Evolutionary conservation across 1,140 invertebrate genomes (phyloP), one percentile per base, ranked within the genome.

Genomic region (Heliconius congener): DNA sequence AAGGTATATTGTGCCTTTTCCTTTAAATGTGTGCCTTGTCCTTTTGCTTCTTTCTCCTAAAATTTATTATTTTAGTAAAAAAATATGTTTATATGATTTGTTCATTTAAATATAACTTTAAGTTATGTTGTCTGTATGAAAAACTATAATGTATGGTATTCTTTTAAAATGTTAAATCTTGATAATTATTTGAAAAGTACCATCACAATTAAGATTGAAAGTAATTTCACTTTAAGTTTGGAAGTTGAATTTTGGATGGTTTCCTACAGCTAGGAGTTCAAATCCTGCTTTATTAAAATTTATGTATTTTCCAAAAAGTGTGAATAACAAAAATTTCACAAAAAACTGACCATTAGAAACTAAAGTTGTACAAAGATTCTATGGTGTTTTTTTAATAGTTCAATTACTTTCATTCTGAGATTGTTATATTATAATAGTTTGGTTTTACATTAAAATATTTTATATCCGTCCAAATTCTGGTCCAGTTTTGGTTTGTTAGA

Each of bases 401-500:
- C 18, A 57, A 57, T 23, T 23, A 57, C 55, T 57, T 57, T 57
- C 55, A 23, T 3, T 57, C n/a, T 57, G 55, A 23, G 2, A 19
- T 57, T 57, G 55, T 19, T 9, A 57, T 57, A 3, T 57, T 57
- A 27, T 66, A 30, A n/a, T 57, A 5, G 2, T 66, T 66, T 66
- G 60, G 60, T 66, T 66, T 66, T 66, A 66, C 13, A 13, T 66
- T 66, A 77, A 72, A 27, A 66, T 66, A 66, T 66, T 27, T 66
- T 80, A 57, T 76, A 80, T 87, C 87, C 86, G 86, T 88, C 86
- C 86, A 88, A 84, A 78, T 77, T 87, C 86, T 88, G 86, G 86
- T 88, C 87, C 73, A 34, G 46, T 70, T 74, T 79, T 71, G 70
- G 30, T 79, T 78, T 42, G 9, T 66, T 66, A 52, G 73, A 74